Evolutionary conservation across 2,113 vertebrate genomes (phyloP), one percentile per base, ranked within the genome.

Genomic region (Microtus richardsoni): DNA sequence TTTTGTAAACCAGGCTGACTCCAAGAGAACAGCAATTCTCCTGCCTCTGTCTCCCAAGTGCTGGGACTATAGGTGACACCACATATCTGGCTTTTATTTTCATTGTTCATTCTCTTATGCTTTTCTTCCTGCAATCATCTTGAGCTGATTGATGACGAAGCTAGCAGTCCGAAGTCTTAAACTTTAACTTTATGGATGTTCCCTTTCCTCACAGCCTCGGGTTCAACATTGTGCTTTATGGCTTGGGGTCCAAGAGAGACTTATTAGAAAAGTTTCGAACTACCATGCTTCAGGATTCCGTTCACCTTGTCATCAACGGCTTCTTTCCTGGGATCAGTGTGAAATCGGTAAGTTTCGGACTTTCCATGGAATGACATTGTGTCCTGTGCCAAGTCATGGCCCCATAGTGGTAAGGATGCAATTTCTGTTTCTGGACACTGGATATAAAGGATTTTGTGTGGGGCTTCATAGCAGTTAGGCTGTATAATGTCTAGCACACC

Each of bases 321-420:
- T 99, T 99, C 97, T 99, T 99, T 96, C 99, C 99, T 80, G 99
- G 99, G 95, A 99, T 99, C 91, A 99, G 99, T 80, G 98, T 99
- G 68, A 99, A 99, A 99, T 99, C 99, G 78, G 99, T 99, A 96
- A 98, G 99, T 97, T 95, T 91, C 49, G 64, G 96, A 97, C 82
- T 83, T 83, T 79, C 17, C 30, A 87, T 8, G 77, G 5, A 89
- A 92, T 92, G 47, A 66, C 13, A 92, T 24, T 70, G 36, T 73
- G 39, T 83, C 12, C 39, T 41, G 30, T 64, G 28, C 68, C 39
- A 44, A 0, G 70, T 66, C 19, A 30, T 62, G 52, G 26, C 2
- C 3, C 33, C 26, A 4, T 19, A 33, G 60, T 39, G 86, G 83
- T 78, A 44, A 91, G 3, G 33, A 64, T 88, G 62, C 36, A 75